Percentiles rank a stretch among this genome's conserved stretches.
These are phyloP conservation scores for Amniataba percoides DNA, from an alignment of 2,797 vertebrate species.

Conservation along the genomic window DNA sequence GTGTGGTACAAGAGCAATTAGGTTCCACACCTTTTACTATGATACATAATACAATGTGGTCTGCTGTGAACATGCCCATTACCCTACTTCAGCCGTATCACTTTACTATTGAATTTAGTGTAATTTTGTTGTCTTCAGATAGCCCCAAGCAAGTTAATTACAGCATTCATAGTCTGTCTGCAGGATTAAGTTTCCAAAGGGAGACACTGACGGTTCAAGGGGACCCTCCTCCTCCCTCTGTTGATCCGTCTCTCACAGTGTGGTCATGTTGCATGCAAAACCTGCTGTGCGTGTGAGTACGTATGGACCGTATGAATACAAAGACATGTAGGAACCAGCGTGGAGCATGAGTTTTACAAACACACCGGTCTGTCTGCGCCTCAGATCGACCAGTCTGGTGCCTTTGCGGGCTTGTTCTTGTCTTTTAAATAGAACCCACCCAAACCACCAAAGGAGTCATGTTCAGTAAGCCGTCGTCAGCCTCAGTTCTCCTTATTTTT, in stretches of 20 bases:
- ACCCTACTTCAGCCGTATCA: constrained; percentile 61
- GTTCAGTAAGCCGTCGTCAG: constrained; percentile 47
- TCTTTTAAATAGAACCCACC: constrained; percentile 55
- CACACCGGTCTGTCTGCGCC: constrained; percentile 45
- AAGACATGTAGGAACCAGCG: constrained; percentile 69
- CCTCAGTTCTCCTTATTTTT: constrained; percentile 27
- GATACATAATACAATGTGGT: constrained; percentile 63
- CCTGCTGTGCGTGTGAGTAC: constrained; percentile 32
- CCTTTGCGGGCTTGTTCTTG: constrained; percentile 52
- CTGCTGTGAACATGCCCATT: constrained; percentile 50
- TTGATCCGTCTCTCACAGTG: constrained; percentile 50
- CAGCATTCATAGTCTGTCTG: constrained; percentile 67
- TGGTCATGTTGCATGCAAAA: constrained; percentile 64
- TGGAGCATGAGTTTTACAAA: constrained; percentile 48
- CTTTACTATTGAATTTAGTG: constrained; percentile 67
- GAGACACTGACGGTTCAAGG: constrained; percentile 75
- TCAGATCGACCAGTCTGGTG: constrained; percentile 38
- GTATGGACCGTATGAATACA: constrained; percentile 44
- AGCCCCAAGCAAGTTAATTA: constrained; percentile 77
- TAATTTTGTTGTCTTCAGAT: constrained; percentile 80
- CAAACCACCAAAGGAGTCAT: constrained; percentile 58
- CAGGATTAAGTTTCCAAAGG: constrained; percentile 76
- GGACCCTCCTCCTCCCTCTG: constrained; percentile 70
- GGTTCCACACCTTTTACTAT: constrained; percentile 54
- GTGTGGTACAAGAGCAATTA: constrained; percentile 68